Percentiles rank a stretch among this genome's conserved stretches.
phyloP scores from a whole-genome alignment of 2,888 invertebrate species.

The Smittia aterrima region DNA sequence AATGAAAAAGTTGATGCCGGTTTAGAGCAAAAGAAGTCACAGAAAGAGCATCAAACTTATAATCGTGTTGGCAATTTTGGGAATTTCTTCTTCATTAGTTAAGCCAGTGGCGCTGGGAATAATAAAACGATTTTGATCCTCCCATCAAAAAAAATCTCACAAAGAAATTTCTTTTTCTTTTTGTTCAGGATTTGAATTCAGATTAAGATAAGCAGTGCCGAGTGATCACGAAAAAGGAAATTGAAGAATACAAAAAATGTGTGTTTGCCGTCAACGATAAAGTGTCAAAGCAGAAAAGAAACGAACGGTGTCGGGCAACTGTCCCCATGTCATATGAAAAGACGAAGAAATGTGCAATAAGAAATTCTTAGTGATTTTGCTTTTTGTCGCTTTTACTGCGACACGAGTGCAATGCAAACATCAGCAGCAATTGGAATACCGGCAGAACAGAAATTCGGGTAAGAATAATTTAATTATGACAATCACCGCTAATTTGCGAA shows the following conservation, averaged over 20 bases:
- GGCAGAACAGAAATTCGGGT: conserved; percentile 36
- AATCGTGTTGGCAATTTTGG: too few species aligned
- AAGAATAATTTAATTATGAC: conserved; percentile 14
- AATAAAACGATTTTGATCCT: background rate
- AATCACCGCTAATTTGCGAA: background rate
- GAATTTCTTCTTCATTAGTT: too few species aligned
- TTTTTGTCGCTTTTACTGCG: conserved; percentile 1
- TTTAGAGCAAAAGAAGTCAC: too few species aligned
- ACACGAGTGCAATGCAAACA: conserved; percentile 37
- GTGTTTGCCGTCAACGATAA: conserved; percentile 6
- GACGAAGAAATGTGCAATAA: conserved; percentile 36
- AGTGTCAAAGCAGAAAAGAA: background rate
- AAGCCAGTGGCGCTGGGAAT: too few species aligned
- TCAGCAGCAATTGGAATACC: background rate
- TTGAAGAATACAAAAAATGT: background rate
- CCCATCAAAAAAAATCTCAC: background rate
- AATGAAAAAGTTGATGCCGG: too few species aligned
- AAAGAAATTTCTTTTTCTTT: background rate
- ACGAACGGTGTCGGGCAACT: conserved; percentile 5
- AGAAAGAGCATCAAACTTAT: too few species aligned
- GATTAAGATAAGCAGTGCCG: background rate
- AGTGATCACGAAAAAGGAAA: background rate
- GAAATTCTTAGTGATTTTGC: conserved; percentile 17
- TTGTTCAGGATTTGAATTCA: background rate
- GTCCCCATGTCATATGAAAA: conserved; percentile 14